These are phyloP conservation scores for Phalloptychus januarius DNA, from an alignment of 2,797 vertebrate genomes.

Conservation along the genomic window DNA sequence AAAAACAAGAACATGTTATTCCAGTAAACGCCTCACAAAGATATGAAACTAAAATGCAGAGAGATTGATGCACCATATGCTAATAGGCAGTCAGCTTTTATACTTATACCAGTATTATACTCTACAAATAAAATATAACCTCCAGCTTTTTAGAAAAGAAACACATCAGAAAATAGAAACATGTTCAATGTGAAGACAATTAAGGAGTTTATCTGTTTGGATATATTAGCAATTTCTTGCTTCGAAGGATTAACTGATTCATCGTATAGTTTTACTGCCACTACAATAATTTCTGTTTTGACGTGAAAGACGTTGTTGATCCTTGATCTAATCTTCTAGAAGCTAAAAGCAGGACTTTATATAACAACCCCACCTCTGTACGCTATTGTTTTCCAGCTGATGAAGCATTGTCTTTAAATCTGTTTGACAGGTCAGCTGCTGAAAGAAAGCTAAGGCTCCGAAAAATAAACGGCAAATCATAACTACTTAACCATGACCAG, in stretches of 20 bases:
- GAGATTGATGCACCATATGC: neutral
- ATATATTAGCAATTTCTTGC: neutral
- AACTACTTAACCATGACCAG: neutral
- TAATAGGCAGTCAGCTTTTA: neutral
- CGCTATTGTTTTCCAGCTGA: neutral
- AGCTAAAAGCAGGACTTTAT: neutral
- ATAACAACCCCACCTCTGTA: neutral
- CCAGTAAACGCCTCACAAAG: neutral
- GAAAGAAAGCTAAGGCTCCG: neutral
- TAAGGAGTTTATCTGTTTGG: neutral
- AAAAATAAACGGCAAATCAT: neutral
- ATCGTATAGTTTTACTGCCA: neutral
- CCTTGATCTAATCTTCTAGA: neutral
- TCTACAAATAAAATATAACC: neutral
- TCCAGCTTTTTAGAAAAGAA: neutral
- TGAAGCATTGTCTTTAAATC: neutral
- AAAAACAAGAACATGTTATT: neutral
- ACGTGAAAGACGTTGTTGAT: neutral
- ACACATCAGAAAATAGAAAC: neutral
- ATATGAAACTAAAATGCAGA: neutral
- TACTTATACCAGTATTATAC: neutral
- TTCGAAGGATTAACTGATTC: neutral
- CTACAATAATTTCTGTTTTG: neutral
- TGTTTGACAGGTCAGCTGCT: neutral
- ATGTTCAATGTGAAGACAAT: neutral